Conservation (phyloP, 2,888 invertebrate species). For the Luffia ferchaultella region DNA sequence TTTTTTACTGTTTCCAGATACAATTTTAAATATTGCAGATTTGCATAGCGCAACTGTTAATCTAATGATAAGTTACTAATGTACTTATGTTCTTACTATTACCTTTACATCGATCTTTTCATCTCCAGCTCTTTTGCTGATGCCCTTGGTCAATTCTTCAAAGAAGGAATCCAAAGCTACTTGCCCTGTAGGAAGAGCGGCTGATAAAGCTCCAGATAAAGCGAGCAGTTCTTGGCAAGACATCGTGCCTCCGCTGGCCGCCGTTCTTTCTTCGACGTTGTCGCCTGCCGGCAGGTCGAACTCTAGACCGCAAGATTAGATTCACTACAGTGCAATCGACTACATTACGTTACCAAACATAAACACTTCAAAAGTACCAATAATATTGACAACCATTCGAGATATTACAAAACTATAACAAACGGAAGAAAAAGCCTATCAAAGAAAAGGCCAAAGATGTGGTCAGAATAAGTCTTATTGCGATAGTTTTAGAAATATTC, state of each 20-base stretch:
- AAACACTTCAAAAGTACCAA: conserved; percentile 4
- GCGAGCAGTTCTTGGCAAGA: conserved; percentile 92
- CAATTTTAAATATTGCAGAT: no score
- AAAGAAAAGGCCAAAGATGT: no score
- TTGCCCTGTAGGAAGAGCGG: conserved; percentile 88
- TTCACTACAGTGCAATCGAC: background rate
- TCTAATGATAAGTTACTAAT: no score
- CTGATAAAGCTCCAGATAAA: conserved; percentile 90
- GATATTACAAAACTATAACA: no score
- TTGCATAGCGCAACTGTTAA: no score
- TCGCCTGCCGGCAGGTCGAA: conserved; percentile 62
- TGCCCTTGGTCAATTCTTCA: conserved; percentile 80
- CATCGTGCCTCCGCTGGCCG: conserved; percentile 68
- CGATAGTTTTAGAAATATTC: no score
- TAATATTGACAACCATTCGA: no score
- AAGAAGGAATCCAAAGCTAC: conserved; percentile 84
- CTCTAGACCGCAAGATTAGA: conserved; percentile 27
- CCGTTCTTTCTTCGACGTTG: conserved; percentile 42
- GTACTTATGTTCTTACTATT: no score
- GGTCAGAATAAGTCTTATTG: no score
- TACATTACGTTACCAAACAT: background rate
- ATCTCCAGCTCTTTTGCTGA: conserved; percentile 56
- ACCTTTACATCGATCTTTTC: conserved; percentile 50
- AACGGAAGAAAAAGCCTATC: no score
- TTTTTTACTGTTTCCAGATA: no score